phyloP scores from a whole-genome alignment of 2,888 invertebrate genomes.

The Trichopoda pennipes region DNA sequence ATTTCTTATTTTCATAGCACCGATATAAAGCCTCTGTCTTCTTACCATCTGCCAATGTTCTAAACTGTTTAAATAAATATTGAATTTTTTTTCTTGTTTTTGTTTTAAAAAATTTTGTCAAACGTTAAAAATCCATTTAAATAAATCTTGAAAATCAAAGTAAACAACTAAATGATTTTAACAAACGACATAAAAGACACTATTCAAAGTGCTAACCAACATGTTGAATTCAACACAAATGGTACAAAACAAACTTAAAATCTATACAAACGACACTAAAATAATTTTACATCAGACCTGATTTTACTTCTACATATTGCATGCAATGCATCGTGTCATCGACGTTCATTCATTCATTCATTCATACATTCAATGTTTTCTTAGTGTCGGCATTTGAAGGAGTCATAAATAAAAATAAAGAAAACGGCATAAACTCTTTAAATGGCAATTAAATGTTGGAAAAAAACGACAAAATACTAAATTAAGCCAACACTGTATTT shows the following conservation, averaged over 20 bases:
- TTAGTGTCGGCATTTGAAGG: slow-evolving; percentile 56
- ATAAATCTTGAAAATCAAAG: slow-evolving; percentile 65
- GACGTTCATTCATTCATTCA: slow-evolving; percentile 36
- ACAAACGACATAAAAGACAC: slow-evolving; percentile 70
- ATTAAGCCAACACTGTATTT: slow-evolving; percentile 74
- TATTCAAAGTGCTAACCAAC: slow-evolving; percentile 68
- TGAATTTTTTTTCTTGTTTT: not conserved
- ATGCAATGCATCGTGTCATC: slow-evolving; percentile 34
- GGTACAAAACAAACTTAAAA: slow-evolving; percentile 20
- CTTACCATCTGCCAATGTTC: slow-evolving; percentile 28
- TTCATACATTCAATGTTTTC: slow-evolving; percentile 34
- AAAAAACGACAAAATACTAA: slow-evolving; percentile 62
- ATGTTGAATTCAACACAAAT: slow-evolving; percentile 48
- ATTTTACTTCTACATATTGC: slow-evolving; percentile 45
- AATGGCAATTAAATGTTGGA: slow-evolving; percentile 65
- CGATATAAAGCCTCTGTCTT: slow-evolving; percentile 2
- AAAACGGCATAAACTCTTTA: slow-evolving; percentile 62
- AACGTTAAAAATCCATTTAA: slow-evolving; percentile 63
- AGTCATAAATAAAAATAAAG: slow-evolving; percentile 61
- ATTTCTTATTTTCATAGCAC: not conserved
- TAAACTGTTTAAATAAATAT: slow-evolving; percentile 11
- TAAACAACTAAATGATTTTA: slow-evolving; percentile 73
- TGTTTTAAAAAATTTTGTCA: slow-evolving; percentile 58
- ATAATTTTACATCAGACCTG: slow-evolving; percentile 50
- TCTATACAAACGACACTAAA: slow-evolving; percentile 17